Evolutionary conservation across 2,113 vertebrate genomes (phyloP).

Genomic region (Pogonocichla stellata): DNA sequence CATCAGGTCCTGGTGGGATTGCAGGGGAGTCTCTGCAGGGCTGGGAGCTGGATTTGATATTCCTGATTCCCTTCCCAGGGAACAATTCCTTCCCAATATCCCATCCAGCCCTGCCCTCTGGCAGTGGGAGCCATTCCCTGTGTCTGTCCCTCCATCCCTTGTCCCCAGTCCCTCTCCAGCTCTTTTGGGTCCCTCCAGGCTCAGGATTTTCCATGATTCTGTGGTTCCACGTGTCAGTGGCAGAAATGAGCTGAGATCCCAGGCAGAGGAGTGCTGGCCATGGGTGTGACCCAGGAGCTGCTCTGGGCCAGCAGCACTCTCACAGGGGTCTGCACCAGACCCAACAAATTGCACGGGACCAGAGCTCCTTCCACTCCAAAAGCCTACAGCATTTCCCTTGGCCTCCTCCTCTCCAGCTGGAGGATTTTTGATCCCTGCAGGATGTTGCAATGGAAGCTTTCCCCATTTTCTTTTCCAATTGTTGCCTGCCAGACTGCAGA

Average conservation of each 20-base stretch:
- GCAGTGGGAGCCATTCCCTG: no score
- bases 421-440: background rate
- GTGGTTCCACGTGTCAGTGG: background rate
- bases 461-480: background rate
- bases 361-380: background rate
- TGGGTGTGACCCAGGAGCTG: background rate
- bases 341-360: no score
- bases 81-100: no score
- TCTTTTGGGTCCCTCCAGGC: background rate
- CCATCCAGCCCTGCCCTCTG: no score
- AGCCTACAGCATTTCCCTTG: background rate
- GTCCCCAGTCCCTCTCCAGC: no score
- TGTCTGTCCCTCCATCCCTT: no score
- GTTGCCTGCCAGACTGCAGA: background rate
- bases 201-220: background rate
- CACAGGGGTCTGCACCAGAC: accelerated
- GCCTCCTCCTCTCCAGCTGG: background rate
- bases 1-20: background rate
- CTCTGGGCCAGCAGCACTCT: background rate
- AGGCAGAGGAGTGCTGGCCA: background rate
- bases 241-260: background rate
- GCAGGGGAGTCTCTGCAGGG: background rate
- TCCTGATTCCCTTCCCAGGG: background rate
- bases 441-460: background rate
- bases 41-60: background rate